Base-by-base conservation (phyloP, 2,113 vertebrate species). In the Syngnathus scovelli region DNA sequence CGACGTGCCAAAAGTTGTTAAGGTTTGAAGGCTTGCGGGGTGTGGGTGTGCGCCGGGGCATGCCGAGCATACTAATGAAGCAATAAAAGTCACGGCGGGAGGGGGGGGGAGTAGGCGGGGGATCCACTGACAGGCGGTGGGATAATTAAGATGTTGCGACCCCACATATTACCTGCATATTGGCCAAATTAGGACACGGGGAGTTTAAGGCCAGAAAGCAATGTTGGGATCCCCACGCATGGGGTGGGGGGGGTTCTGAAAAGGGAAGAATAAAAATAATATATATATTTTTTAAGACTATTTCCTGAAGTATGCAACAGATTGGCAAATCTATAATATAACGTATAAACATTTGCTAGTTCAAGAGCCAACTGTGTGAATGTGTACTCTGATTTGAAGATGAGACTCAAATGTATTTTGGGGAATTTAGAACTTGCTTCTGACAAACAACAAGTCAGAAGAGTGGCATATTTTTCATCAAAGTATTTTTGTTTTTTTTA, bases 61-160 rank as follows among this genome's bases (percentile, higher is more conserved):
- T 93, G 95, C 90, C 90, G 94, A 73, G 91, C 81, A 88, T 91
- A 92, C 93, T 98, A 95, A 96, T 96, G 93, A 96, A 95, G 94
- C 92, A 95, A 96, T 98, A 95, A 96, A 95, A 95, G 93, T 92
- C 93, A 83, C 92, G 76, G 81, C 87, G 72, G 94, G 94, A 89
- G 92, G 90, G 86, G 84, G 76, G 77, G 69, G 68, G 75, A 51
- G 78, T 76, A 68, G 80, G 78, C 66, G 75, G 63, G 79, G 83
- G 81, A 81, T 76, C 76, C 51, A 63, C 82, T 83, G 89, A 91
- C 88, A 89, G 87, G 89, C 88, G 88, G 85, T 86, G 86, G 84
- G 84, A 88, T 92, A 91, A 92, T 91, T 92, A 89, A 92, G 90
- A 91, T 89, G 88, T 91, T 89, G 83, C 71, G 83, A 90, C 87